Conservation (phyloP, 92 coral and sea anemone genomes). For the Actinernus sp. region DNA sequence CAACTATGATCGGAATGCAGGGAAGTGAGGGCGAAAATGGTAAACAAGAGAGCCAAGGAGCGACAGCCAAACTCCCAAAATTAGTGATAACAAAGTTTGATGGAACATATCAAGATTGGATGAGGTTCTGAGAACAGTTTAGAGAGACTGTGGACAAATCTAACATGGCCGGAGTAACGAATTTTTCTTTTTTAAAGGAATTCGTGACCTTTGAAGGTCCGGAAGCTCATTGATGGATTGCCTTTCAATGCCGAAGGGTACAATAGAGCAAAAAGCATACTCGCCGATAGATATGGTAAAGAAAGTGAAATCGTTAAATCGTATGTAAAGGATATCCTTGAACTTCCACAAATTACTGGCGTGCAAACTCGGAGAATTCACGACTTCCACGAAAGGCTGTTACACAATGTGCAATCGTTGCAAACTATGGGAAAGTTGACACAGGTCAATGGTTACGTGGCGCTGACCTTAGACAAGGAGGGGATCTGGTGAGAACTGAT, state of each 20-base stretch:
- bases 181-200: conserved; percentile 7
- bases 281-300: conserved; percentile 2
- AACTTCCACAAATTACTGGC: too few species aligned
- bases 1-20: not conserved
- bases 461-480: too few species aligned
- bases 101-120: conserved; percentile 23
- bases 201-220: not conserved
- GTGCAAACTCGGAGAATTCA: too few species aligned
- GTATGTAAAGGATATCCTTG: not conserved
- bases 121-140: conserved; percentile 13
- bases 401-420: too few species aligned
- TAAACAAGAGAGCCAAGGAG: not conserved
- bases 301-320: conserved; percentile 11
- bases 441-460: too few species aligned
- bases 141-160: conserved; percentile 3
- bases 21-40: not conserved
- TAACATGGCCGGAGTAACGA: conserved; percentile 9
- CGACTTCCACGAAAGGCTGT: too few species aligned
- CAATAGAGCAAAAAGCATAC: conserved; percentile 5
- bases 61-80: conserved; percentile 10
- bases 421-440: too few species aligned
- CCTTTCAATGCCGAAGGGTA: conserved; percentile 10
- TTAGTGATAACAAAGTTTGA: conserved; percentile 5
- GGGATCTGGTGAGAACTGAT: too few species aligned
- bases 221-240: conserved; percentile 4